These are phyloP conservation scores for Catostylus mosaicus DNA, from an alignment of 30 jellyfish, hydroid and myxozoan species.

Conservation along the genomic window DNA sequence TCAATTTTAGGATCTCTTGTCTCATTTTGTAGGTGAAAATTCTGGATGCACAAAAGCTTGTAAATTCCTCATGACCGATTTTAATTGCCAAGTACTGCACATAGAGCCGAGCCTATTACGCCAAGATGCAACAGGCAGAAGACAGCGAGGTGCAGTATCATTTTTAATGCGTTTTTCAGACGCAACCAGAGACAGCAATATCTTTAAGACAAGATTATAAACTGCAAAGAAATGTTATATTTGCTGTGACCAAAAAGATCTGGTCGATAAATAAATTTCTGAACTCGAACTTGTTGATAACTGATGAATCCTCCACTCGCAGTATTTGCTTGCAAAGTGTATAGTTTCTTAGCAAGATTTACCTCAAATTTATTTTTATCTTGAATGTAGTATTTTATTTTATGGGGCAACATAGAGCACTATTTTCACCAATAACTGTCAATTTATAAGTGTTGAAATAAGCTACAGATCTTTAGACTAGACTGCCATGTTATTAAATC, in stretches of 20 bases:
- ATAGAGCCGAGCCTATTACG: not conserved
- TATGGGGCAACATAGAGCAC: not conserved
- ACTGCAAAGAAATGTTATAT: not conserved
- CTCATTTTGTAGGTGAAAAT: conserved; percentile 41
- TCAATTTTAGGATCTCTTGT: not conserved
- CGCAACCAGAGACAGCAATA: not conserved
- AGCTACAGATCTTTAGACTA: too few species aligned
- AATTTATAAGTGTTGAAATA: too few species aligned
- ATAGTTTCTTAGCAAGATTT: conserved; percentile 32
- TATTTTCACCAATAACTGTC: too few species aligned
- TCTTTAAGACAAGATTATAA: not conserved
- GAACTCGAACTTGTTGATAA: not conserved
- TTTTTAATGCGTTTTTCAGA: not conserved
- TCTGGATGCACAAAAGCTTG: conserved; percentile 46
- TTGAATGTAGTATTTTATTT: conserved; percentile 1
- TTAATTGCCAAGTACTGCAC: not conserved
- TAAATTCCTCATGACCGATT: conserved; percentile 40
- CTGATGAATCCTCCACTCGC: not conserved
- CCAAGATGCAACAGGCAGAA: not conserved
- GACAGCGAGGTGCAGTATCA: not conserved
- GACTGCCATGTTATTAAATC: too few species aligned
- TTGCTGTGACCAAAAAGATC: conserved; percentile 16
- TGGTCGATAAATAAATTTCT: conserved; percentile 39
- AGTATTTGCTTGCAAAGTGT: not conserved
- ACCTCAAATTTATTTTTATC: not conserved